These are phyloP conservation scores for Sitta carolinensis DNA, from an alignment of 2,797 vertebrate species.

Conservation along the genomic window DNA sequence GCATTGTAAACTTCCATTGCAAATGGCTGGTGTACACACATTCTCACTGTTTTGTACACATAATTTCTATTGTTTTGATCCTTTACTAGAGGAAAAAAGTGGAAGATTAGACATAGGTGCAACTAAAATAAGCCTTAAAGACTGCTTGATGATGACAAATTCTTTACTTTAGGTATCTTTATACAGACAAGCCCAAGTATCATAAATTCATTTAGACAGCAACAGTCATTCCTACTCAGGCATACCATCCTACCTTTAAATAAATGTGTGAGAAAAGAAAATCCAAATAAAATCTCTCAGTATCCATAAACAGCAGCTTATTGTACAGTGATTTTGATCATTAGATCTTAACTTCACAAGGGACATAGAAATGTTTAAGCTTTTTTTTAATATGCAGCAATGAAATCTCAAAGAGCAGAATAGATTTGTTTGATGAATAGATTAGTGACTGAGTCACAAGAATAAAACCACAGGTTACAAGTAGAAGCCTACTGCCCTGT, in stretches of 20 bases:
- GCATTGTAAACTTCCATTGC: neutral
- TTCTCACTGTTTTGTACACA: neutral
- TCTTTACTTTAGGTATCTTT: neutral
- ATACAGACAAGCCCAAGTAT: neutral
- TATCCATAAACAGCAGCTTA: neutral
- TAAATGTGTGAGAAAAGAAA: neutral
- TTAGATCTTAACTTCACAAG: neutral
- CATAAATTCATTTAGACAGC: neutral
- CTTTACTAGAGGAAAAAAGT: neutral
- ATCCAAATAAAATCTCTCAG: neutral
- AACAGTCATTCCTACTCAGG: neutral
- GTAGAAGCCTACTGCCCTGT: neutral
- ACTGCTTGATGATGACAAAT: neutral
- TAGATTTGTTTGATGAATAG: neutral
- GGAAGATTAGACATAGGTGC: neutral
- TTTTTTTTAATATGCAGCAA: neutral
- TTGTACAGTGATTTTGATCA: neutral
- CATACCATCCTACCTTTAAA: neutral
- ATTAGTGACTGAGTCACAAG: neutral
- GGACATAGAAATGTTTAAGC: neutral
- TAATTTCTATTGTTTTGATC: neutral
- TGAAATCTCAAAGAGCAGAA: neutral
- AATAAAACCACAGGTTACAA: neutral
- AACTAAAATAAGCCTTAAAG: neutral
- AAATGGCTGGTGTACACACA: neutral